phyloP scores from a whole-genome alignment of 2,888 invertebrate species.

The Elysia crispata region DNA sequence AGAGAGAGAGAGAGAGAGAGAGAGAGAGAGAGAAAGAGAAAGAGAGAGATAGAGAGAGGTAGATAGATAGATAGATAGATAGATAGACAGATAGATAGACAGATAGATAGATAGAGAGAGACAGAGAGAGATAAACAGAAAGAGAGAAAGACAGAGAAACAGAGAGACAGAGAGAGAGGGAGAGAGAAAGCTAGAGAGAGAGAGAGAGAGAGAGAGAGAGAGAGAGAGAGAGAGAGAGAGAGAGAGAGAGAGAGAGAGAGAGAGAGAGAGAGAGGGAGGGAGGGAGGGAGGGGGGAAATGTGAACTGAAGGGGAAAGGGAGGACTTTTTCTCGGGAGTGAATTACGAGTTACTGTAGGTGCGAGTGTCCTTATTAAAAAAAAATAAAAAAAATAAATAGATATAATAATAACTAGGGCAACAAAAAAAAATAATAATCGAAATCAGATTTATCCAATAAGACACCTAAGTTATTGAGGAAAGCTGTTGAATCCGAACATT shows the following conservation, averaged over 20 bases:
- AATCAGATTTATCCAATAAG: too few species aligned
- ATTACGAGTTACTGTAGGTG: too few species aligned
- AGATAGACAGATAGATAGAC: too few species aligned
- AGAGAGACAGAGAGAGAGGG: slow-evolving; percentile 27
- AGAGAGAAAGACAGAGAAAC: slow-evolving; percentile 18
- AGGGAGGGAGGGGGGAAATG: not conserved
- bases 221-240: not conserved
- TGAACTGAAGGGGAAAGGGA: too few species aligned
- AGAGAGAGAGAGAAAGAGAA: not conserved
- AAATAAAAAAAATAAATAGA: too few species aligned
- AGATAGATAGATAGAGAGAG: not conserved
- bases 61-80: too few species aligned
- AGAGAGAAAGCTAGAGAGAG: slow-evolving; percentile 2
- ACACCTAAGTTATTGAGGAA: too few species aligned
- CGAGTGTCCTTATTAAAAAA: too few species aligned
- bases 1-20: not conserved
- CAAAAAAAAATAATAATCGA: too few species aligned
- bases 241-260: not conserved
- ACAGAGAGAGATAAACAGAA: not conserved
- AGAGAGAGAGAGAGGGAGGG: not conserved
- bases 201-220: not conserved
- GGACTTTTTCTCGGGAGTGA: too few species aligned
- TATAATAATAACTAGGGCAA: too few species aligned
- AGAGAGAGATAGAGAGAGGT: not conserved
- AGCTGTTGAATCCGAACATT: too few species aligned